Evolutionary conservation across 2,888 invertebrate genomes (phyloP).

Genomic region (Xestia c-nigrum): DNA sequence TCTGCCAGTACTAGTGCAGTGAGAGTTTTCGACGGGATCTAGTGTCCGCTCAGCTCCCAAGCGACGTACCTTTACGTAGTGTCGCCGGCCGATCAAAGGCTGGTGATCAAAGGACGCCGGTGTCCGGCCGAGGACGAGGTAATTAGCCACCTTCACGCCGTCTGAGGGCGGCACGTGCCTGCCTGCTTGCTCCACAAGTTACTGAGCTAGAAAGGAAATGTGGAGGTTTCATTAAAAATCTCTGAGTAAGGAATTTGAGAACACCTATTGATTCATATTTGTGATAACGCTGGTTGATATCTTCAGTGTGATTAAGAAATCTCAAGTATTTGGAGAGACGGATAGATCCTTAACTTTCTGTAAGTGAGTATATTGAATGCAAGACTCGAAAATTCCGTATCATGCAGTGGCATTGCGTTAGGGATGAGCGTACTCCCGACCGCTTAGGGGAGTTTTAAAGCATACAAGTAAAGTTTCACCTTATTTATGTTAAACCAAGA

Average conservation of each 20-base stretch:
- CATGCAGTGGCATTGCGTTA: background rate
- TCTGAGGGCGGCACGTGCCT: constrained; percentile 68
- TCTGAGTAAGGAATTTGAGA: background rate
- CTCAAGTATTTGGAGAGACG: background rate
- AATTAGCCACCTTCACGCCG: constrained; percentile 81
- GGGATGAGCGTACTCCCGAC: background rate
- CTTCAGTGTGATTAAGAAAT: background rate
- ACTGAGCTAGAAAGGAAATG: constrained; percentile 7
- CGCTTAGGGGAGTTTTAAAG: constrained; percentile 7
- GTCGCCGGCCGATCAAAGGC: constrained; percentile 83
- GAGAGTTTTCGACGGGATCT: background rate
- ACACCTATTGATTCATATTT: background rate
- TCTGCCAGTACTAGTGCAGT: background rate
- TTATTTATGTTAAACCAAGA: constrained; percentile 17
- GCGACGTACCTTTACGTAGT: constrained; percentile 56
- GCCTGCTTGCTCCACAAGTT: constrained; percentile 4
- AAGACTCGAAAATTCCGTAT: background rate
- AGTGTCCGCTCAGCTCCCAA: constrained; percentile 66
- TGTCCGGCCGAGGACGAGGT: constrained; percentile 78
- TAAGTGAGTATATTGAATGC: background rate
- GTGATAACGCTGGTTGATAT: background rate
- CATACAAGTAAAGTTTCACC: background rate
- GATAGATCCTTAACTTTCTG: background rate
- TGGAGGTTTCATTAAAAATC: constrained; percentile 8
- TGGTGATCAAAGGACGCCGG: constrained; percentile 84